A percentile compares a stretch with the other conserved stretches of the same genome.
Evolutionary conservation across 2,888 invertebrate species (phyloP).

Genomic region (Acleris literana): DNA sequence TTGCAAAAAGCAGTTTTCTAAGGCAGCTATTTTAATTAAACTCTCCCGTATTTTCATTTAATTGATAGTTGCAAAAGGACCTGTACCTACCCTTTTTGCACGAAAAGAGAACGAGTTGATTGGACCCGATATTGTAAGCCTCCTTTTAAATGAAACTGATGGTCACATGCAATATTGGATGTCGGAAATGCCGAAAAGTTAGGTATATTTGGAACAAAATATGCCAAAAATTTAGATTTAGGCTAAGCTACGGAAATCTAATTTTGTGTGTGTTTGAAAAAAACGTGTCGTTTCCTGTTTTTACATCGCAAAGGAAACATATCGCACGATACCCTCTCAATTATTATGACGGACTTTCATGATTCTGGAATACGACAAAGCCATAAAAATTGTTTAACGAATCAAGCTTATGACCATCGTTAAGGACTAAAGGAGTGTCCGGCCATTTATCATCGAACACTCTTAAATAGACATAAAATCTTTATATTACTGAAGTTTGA

Average conservation of each 20-base stretch:
- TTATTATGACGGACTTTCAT: background rate
- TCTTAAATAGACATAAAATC: no score
- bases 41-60: background rate
- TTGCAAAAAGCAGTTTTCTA: background rate
- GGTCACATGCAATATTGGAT: no score
- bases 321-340: no score
- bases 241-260: no score
- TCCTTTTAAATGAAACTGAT: no score
- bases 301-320: no score
- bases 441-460: background rate
- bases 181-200: no score
- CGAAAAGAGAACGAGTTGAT: background rate
- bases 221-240: no score
- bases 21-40: background rate
- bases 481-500: no score
- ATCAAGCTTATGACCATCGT: background rate
- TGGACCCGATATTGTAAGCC: background rate
- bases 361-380: background rate
- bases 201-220: no score
- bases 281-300: no score
- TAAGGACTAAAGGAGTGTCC: conserved; percentile 1
- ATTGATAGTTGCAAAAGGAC: background rate
- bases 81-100: background rate
- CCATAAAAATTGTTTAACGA: background rate
- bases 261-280: no score